Evolutionary conservation across 2,888 invertebrate species (phyloP).

Genomic region (Chesias legatella): DNA sequence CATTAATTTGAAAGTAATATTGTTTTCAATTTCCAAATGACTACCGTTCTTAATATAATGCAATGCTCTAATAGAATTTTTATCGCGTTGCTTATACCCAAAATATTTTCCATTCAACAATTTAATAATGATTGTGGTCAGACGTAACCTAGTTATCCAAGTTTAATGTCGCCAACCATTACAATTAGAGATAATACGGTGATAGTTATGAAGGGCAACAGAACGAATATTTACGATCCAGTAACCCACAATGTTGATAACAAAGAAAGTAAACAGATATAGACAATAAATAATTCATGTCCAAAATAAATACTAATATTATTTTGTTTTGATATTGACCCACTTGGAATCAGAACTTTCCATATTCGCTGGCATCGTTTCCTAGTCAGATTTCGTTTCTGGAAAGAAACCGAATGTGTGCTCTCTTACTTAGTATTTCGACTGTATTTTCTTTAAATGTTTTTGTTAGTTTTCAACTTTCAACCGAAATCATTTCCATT

Average conservation of each 20-base stretch:
- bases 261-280: slow-evolving; percentile 67
- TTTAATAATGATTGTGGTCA: background rate
- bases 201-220: slow-evolving; percentile 46
- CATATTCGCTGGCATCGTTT: slow-evolving; percentile 34
- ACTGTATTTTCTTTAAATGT: too few relatives aligned
- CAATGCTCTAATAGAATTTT: too few relatives aligned
- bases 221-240: slow-evolving; percentile 53
- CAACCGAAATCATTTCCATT: too few relatives aligned
- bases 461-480: too few relatives aligned
- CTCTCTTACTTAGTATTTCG: too few relatives aligned
- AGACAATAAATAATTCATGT: slow-evolving; percentile 64
- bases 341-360: slow-evolving; percentile 45
- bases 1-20: slow-evolving; percentile 26
- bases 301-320: slow-evolving; percentile 60
- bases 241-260: slow-evolving; percentile 70
- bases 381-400: slow-evolving; percentile 21
- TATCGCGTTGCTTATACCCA: background rate
- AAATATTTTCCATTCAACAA: background rate
- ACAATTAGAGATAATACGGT: slow-evolving; percentile 34
- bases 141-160: slow-evolving; percentile 2
- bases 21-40: slow-evolving; percentile 16
- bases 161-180: slow-evolving; percentile 11
- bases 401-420: slow-evolving; percentile 6
- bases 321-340: slow-evolving; percentile 72
- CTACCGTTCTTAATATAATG: background rate